Conservation (phyloP, 1,140 invertebrate species). For the Drosophila eugracilis region DNA sequence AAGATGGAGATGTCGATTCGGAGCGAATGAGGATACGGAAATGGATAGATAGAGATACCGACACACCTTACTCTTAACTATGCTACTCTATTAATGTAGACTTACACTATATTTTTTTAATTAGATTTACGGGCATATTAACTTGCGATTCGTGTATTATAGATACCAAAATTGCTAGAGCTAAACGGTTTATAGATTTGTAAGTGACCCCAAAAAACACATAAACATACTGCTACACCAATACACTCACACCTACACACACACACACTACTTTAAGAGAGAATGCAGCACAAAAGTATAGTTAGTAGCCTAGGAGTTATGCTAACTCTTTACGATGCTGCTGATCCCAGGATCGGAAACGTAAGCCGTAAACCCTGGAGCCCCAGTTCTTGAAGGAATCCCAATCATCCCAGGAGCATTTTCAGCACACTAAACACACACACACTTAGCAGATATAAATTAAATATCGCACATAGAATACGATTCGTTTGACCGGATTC, state of each 20-base stretch:
- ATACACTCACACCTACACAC: constrained; percentile 10
- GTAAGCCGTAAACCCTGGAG: constrained; percentile 1
- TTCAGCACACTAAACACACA: constrained; percentile 5
- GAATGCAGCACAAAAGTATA: constrained; percentile 32
- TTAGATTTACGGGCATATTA: constrained; percentile 55
- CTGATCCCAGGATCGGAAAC: constrained; percentile 7
- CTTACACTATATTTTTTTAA: constrained; percentile 56
- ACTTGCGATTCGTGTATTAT: constrained; percentile 62
- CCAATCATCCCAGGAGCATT: constrained; percentile 8
- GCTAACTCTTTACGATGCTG: not conserved
- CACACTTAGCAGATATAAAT: constrained; percentile 18
- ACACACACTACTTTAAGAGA: constrained; percentile 21
- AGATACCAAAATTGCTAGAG: constrained; percentile 61
- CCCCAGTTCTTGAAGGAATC: constrained; percentile 5
- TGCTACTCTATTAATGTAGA: constrained; percentile 22
- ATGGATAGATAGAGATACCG: constrained; percentile 31
- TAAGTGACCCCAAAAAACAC: constrained; percentile 13
- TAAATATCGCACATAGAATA: constrained; percentile 27
- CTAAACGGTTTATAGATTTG: constrained; percentile 46
- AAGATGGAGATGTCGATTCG: constrained; percentile 1
- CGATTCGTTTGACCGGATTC: constrained; percentile 19
- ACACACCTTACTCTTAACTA: constrained; percentile 27
- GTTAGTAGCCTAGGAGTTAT: constrained; percentile 7
- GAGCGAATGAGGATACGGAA: constrained; percentile 15
- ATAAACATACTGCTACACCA: constrained; percentile 11